phyloP scores from a whole-genome alignment of 2,113 vertebrate species.

The Tachuris rubrigastra region DNA sequence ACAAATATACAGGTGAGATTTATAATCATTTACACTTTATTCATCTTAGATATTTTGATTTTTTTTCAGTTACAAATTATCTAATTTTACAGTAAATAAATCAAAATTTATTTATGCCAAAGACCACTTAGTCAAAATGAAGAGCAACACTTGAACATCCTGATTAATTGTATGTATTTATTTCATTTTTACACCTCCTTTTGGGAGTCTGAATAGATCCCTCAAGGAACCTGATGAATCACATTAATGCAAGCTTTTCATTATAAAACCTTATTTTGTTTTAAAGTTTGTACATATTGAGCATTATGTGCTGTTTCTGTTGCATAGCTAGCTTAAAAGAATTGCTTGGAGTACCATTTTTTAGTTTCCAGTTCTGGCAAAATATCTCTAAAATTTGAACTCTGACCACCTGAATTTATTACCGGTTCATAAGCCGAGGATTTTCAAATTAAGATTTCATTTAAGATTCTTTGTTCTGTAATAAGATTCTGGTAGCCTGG shows the following conservation, averaged over 20 bases:
- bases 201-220: neutral
- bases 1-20: neutral
- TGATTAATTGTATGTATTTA: neutral
- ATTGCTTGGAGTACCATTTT: neutral
- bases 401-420: neutral
- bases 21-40: neutral
- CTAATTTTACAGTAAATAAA: neutral
- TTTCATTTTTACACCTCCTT: neutral
- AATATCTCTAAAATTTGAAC: neutral
- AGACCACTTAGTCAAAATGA: neutral
- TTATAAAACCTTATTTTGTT: neutral
- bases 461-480: constrained; percentile 22
- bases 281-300: neutral
- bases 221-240: neutral
- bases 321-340: neutral
- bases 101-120: neutral
- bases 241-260: neutral
- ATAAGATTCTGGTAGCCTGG: neutral
- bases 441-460: constrained; percentile 43
- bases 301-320: neutral
- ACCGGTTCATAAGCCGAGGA: neutral
- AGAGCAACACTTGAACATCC: neutral
- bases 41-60: neutral
- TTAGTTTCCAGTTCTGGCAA: neutral
- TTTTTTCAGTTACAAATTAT: neutral